Conservation (phyloP, 2,797 vertebrate species). For the Catostomus latipinnis region DNA sequence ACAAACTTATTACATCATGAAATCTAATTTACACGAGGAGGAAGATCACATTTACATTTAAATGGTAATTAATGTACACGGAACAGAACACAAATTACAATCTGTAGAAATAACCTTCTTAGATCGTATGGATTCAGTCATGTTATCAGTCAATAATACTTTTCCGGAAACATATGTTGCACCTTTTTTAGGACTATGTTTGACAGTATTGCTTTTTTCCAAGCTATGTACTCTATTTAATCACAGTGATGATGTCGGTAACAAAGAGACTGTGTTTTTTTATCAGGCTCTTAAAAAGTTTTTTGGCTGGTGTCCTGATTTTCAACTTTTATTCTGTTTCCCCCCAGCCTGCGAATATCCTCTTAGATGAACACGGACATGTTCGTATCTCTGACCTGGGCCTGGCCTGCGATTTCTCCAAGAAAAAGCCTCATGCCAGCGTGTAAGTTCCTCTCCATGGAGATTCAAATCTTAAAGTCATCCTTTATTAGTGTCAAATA, state of each 20-base stretch:
- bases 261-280: slow-evolving; percentile 19
- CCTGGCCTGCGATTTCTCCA: slow-evolving; percentile 96
- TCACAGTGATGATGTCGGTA: not conserved
- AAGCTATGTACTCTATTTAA: not conserved
- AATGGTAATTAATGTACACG: no score
- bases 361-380: slow-evolving; percentile 93
- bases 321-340: slow-evolving; percentile 13
- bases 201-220: not conserved
- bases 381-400: slow-evolving; percentile 97
- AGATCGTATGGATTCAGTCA: no score
- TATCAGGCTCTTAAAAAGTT: slow-evolving; percentile 39
- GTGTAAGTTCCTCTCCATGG: slow-evolving; percentile 80
- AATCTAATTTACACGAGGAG: no score
- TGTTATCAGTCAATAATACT: no score
- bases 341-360: slow-evolving; percentile 92
- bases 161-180: not conserved
- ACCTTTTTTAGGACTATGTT: no score
- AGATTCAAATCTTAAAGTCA: not conserved
- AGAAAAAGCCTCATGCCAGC: slow-evolving; percentile 97
- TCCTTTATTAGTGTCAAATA: slow-evolving; percentile 11
- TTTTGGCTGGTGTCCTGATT: slow-evolving; percentile 43
- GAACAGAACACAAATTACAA: no score
- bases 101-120: no score
- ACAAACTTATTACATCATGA: no score
- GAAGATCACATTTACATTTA: no score